Evolutionary conservation across 2,888 invertebrate species (phyloP).

Genomic region (Amorpha juglandis): DNA sequence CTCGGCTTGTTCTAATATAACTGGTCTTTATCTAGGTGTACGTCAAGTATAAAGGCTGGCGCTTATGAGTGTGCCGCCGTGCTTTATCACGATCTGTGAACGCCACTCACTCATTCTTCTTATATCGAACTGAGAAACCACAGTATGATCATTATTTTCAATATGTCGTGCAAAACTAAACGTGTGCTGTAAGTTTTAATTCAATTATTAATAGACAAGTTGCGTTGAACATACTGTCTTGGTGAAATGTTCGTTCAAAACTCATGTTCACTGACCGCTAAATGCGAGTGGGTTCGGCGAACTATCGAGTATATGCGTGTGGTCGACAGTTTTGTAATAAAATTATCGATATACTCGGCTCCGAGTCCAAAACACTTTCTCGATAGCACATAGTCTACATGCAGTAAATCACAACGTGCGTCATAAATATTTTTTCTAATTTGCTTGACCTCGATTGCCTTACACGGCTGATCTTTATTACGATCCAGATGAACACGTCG

Average conservation of each 20-base stretch:
- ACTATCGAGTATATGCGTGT: conserved; percentile 43
- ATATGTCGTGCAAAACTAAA: background rate
- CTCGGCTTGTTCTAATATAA: conserved; percentile 13
- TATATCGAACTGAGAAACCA: conserved; percentile 6
- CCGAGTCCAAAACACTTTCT: conserved; percentile 23
- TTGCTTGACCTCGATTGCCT: conserved; percentile 44
- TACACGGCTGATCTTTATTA: conserved; percentile 42
- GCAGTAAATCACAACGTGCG: conserved; percentile 31
- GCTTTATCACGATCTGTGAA: conserved; percentile 51
- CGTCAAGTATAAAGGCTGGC: conserved; percentile 23
- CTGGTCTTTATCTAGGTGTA: conserved; percentile 26
- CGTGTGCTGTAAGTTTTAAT: conserved; percentile 7
- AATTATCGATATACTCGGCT: conserved; percentile 35
- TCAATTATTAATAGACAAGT: background rate
- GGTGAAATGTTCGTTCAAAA: conserved; percentile 1
- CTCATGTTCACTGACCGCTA: conserved; percentile 23
- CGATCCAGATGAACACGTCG: conserved; percentile 37
- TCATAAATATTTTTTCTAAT: conserved; percentile 39
- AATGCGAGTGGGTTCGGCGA: conserved; percentile 41
- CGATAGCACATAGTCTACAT: conserved; percentile 32
- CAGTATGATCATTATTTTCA: conserved; percentile 3
- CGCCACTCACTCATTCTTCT: conserved; percentile 20
- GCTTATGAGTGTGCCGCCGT: conserved; percentile 44
- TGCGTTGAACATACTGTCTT: background rate
- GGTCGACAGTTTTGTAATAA: conserved; percentile 42